These are phyloP conservation scores for Platerodrilus igneus DNA, from an alignment of 2,888 invertebrate genomes.

Conservation along the genomic window DNA sequence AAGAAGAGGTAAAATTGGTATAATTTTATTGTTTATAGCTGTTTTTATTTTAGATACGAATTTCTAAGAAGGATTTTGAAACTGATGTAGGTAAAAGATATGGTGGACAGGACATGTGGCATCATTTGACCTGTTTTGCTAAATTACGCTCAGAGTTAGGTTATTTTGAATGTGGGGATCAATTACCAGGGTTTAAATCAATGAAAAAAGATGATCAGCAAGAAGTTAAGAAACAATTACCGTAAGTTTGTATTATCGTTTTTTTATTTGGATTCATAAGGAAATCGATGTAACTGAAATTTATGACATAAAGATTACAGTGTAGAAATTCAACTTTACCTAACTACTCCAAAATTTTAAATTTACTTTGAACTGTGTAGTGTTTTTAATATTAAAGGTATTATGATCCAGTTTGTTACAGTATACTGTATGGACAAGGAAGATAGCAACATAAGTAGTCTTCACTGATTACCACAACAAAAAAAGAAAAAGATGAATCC, in stretches of 20 bases:
- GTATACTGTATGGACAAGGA: too few relatives aligned
- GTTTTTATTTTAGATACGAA: conserved; percentile 52
- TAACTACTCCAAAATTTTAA: too few relatives aligned
- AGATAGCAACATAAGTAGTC: too few relatives aligned
- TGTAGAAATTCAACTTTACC: conserved; percentile 1
- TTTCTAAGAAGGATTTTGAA: conserved; percentile 82
- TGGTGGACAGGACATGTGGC: conserved; percentile 84
- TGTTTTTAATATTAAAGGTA: too few relatives aligned
- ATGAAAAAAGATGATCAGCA: conserved; percentile 69
- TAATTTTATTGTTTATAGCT: conserved; percentile 7
- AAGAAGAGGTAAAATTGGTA: conserved; percentile 58
- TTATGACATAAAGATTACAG: neutral
- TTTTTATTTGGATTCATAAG: neutral
- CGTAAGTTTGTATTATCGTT: conserved; percentile 60
- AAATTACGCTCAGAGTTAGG: conserved; percentile 67
- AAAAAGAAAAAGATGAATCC: too few relatives aligned
- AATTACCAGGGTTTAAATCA: conserved; percentile 69
- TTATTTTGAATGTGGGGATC: conserved; percentile 67
- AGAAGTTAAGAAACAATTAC: conserved; percentile 58
- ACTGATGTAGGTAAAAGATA: conserved; percentile 73
- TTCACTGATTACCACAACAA: too few relatives aligned
- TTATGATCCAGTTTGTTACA: too few relatives aligned
- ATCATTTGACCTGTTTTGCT: conserved; percentile 87
- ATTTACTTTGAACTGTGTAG: too few relatives aligned
- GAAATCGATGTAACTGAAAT: neutral